A percentile compares a stretch with the other conserved stretches of the same genome.
phyloP scores from a whole-genome alignment of 2,113 vertebrate species.

The Rhinichthys klamathensis region DNA sequence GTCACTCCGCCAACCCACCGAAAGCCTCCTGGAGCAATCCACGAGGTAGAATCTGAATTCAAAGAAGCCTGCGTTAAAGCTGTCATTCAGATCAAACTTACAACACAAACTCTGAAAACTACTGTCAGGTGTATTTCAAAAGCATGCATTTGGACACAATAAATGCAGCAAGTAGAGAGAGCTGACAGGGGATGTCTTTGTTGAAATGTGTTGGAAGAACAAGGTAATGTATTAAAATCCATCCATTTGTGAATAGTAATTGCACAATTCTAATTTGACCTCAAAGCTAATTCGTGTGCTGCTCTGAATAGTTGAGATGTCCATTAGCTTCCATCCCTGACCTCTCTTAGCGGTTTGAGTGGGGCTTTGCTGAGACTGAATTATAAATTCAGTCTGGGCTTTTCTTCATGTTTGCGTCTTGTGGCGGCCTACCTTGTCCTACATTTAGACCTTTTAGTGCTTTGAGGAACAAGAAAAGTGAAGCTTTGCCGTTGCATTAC shows the following conservation, averaged over 20 bases:
- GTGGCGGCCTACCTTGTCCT: background rate
- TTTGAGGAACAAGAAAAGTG: constrained; percentile 16
- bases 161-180: background rate
- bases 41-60: constrained; percentile 19
- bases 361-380: constrained; percentile 21
- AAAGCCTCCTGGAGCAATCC: constrained; percentile 34
- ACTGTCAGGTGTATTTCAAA: background rate
- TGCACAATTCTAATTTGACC: constrained; percentile 26
- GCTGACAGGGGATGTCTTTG: background rate
- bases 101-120: background rate
- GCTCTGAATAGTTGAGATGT: constrained; percentile 27
- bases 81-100: background rate
- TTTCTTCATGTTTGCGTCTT: constrained; percentile 7
- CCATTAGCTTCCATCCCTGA: constrained; percentile 20
- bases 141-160: background rate
- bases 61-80: constrained; percentile 26
- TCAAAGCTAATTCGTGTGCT: constrained; percentile 26
- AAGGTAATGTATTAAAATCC: constrained; percentile 20
- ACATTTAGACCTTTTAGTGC: constrained; percentile 32
- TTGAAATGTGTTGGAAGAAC: background rate
- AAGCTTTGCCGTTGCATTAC: background rate
- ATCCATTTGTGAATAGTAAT: constrained; percentile 34
- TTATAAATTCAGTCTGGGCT: background rate
- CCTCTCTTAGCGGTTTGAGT: constrained; percentile 24
- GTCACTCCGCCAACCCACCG: constrained; percentile 22